Conservation (phyloP, 2,888 invertebrate species). For the Seira ritae region DNA sequence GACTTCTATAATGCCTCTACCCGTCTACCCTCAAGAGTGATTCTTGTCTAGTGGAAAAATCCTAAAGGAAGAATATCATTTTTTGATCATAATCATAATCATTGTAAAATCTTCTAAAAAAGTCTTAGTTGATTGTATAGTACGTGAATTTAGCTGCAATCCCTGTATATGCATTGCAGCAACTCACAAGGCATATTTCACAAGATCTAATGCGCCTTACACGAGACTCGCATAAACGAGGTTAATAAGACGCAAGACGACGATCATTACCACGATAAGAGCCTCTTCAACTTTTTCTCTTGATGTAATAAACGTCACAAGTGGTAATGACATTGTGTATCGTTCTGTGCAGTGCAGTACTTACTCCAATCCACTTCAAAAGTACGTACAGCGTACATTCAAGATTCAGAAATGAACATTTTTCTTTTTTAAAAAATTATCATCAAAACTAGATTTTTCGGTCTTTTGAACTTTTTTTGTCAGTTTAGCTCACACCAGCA, state of each 20-base stretch:
- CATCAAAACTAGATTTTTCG: constrained; percentile 31
- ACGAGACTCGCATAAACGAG: too few relatives aligned
- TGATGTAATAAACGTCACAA: too few relatives aligned
- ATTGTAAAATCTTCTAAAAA: neutral
- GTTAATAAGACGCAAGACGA: constrained; percentile 46
- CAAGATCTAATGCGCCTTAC: too few relatives aligned
- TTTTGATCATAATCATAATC: too few relatives aligned
- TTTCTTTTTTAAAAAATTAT: constrained; percentile 6
- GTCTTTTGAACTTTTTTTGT: constrained; percentile 36
- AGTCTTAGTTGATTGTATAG: neutral
- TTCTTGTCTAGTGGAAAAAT: neutral
- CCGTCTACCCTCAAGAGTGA: neutral
- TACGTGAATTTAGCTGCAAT: neutral
- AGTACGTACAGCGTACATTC: neutral
- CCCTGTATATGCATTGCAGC: neutral
- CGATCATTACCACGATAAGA: constrained; percentile 18
- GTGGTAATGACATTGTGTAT: neutral
- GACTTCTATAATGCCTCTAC: constrained; percentile 45
- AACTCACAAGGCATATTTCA: constrained; percentile 2
- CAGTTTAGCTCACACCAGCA: too few relatives aligned
- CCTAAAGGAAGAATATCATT: neutral
- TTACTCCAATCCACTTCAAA: neutral
- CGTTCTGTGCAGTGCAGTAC: too few relatives aligned
- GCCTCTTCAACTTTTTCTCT: too few relatives aligned
- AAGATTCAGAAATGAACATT: too few relatives aligned